Base-by-base conservation (phyloP, 2,113 vertebrate species). In the Lophochroa leadbeateri region DNA sequence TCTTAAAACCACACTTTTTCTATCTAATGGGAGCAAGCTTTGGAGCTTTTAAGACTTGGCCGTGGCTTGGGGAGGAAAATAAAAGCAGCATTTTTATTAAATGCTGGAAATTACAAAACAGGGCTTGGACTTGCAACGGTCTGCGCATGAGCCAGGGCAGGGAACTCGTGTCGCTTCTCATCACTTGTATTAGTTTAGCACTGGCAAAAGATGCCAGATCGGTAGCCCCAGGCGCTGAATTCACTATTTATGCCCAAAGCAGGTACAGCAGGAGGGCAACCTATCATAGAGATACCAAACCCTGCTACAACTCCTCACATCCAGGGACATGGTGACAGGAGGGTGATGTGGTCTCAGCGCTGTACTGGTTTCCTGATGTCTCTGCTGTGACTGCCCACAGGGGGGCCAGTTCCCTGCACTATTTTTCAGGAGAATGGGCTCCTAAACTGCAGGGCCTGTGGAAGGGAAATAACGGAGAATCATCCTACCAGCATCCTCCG, bases 31-130 rank as follows among this genome's bases (percentile, higher is more conserved):
- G 77, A 97, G 72, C 44, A 69, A 77, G 41, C 57, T 95, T 90
- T 91, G 76, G 92, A 94, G 81, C 60, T 94, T 91, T 82, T 75
- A 91, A 80, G 96, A 92, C 52, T 77, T 83, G 92, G 74, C 70
- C 0, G 0, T 58, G 33, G 17, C 49, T 64, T 49, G 82, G 37
- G 55, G 33, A 85, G n/a, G 64, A 61, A 91, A 94, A 83, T 53
- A 90, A 82, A 92, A 69, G 68, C 65, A 43, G 74, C 9, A 37
- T 58, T 93, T 94, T 84, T 82, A 94, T 69, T 69, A 96, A 96
- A 97, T 71, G 75, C 49, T 94, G 81, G 78, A 96, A 93, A 88
- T 95, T 69, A 91, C 50, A 78, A 93, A 94, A 96, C 74, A 85
- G 9, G 3, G 72, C 44, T 92, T 71, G 92, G 88, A 88, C 83